phyloP scores from a whole-genome alignment of 1,140 invertebrate genomes.

The Vanessa atalanta region DNA sequence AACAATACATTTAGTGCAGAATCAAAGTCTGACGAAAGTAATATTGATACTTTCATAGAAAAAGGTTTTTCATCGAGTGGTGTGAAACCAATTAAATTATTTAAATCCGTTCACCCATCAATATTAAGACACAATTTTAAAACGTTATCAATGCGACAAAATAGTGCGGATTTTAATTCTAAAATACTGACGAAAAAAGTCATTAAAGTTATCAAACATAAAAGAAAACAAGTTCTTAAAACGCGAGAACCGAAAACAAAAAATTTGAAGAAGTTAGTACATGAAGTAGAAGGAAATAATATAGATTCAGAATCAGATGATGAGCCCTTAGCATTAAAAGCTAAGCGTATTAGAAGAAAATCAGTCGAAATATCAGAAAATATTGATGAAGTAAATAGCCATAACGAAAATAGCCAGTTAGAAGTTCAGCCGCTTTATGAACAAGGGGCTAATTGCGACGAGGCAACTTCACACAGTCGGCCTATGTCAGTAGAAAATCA shows the following conservation, averaged over 20 bases:
- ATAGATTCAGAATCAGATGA: slow-evolving; percentile 57
- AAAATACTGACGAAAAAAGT: neutral
- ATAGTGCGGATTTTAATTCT: neutral
- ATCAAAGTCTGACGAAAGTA: neutral
- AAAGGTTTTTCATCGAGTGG: neutral
- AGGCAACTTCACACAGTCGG: neutral
- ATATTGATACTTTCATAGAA: neutral
- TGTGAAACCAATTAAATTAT: slow-evolving; percentile 38
- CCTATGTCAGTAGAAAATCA: neutral
- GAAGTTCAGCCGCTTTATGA: neutral
- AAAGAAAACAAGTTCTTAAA: slow-evolving; percentile 3
- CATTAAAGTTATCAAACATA: neutral
- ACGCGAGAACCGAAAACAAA: neutral
- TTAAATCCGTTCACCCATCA: slow-evolving; percentile 30
- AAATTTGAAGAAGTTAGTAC: neutral
- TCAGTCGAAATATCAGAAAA: neutral
- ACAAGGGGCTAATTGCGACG: neutral
- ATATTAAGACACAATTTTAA: slow-evolving; percentile 25
- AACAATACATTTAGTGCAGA: slow-evolving; percentile 1
- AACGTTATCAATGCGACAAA: slow-evolving; percentile 11
- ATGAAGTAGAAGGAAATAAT: neutral
- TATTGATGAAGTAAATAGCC: neutral
- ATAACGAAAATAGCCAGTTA: neutral
- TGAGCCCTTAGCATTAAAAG: slow-evolving; percentile 63
- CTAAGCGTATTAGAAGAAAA: slow-evolving; percentile 39